Percentiles rank a stretch among this genome's conserved stretches.
Conservation (phyloP, 2,113 vertebrate species). For the Tringa solitaria region DNA sequence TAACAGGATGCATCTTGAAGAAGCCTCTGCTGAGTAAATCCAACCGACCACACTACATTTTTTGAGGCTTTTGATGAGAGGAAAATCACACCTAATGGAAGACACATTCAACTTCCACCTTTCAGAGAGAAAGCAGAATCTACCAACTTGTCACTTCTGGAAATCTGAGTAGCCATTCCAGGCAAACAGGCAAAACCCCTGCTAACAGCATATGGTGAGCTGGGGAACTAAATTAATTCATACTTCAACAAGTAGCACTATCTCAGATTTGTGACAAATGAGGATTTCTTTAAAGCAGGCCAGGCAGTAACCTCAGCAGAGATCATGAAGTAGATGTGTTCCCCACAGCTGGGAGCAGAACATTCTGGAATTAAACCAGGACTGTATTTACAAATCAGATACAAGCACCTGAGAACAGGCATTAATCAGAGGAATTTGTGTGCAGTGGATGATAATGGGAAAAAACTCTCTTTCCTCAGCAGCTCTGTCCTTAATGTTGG, state of each 20-base stretch:
- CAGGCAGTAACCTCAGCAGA: neutral
- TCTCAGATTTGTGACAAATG: neutral
- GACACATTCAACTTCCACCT: neutral
- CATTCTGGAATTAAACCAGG: neutral
- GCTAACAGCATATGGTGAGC: neutral
- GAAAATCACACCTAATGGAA: neutral
- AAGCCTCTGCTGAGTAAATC: neutral
- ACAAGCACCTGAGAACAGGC: neutral
- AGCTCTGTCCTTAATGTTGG: neutral
- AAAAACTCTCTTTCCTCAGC: neutral
- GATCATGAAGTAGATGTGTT: neutral
- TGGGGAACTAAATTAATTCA: neutral
- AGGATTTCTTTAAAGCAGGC: neutral
- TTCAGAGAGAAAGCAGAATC: neutral
- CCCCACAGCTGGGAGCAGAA: neutral
- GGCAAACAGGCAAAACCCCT: neutral
- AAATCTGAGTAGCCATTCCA: neutral
- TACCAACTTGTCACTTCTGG: neutral
- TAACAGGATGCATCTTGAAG: neutral
- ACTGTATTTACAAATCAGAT: neutral
- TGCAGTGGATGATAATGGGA: neutral
- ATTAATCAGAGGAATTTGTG: neutral
- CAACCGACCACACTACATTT: fast-evolving
- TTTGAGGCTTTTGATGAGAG: neutral
- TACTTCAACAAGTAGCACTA: neutral